Base-by-base conservation (phyloP, 2,113 vertebrate species). In the Pandion haliaetus region DNA sequence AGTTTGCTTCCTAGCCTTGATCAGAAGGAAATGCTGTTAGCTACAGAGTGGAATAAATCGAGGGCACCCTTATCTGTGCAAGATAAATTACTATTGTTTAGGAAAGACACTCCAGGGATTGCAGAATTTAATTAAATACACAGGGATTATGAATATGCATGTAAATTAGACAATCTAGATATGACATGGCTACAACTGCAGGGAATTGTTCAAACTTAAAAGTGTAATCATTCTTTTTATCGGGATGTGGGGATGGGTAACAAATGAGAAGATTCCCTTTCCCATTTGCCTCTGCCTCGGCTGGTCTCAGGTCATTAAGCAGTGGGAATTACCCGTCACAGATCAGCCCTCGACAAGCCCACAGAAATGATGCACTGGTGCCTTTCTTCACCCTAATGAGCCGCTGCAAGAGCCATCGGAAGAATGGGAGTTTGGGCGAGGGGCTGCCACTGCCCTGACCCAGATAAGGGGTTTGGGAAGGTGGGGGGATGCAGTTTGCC, bases 41-140 rank as follows among this genome's bases (percentile, higher is more conserved):
- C 96, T 93, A 88, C 80, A 86, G 84, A 96, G 90, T 91, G 77
- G 93, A 97, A 97, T 98, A 98, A 97, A 98, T 97, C 95, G 96
- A 97, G 96, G 93, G 92, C 95, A 95, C 92, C 91, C 97, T 98
- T 97, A 98, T 98, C 98, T 97, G 86, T 82, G 91, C 91, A 94
- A 97, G 97, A 98, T 98, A 97, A 97, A 98, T 98, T 97, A 98
- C 97, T 96, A 97, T 97, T 98, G 98, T 98, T 97, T 98, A 97
- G 97, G 95, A 97, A 97, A 97, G 96, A 92, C 94, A 95, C 97
- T 95, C 91, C 74, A 93, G 97, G 98, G 97, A 97, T 85, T 95
- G 91, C 95, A 94, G 98, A 97, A 97, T 98, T 98, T 98, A 98
- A 98, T 98, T 98, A 98, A 97, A 97, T 97, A 97, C 96, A 97